These are phyloP conservation scores for Calameuta idolon DNA, from an alignment of 2,888 invertebrate genomes.

Conservation along the genomic window DNA sequence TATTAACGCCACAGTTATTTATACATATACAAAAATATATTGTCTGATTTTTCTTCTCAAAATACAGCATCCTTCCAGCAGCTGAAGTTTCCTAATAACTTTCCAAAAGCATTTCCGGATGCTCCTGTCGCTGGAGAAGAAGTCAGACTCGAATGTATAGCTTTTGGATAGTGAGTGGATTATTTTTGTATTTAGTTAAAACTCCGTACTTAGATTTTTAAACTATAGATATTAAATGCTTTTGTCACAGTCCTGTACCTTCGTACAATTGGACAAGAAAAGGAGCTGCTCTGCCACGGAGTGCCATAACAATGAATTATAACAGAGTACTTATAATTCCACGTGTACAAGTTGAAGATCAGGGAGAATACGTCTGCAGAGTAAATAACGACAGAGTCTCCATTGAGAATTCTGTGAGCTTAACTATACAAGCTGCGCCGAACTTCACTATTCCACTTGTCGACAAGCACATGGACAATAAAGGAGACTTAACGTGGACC, in stretches of 20 bases:
- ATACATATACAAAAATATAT: not conserved
- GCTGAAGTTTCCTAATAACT: constrained; percentile 92
- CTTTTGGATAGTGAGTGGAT: constrained; percentile 87
- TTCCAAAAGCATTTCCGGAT: constrained; percentile 95
- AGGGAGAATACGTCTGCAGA: constrained; percentile 91
- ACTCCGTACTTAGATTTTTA: not conserved
- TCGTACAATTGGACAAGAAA: constrained; percentile 93
- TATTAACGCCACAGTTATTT: constrained; percentile 6
- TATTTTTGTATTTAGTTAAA: constrained; percentile 18
- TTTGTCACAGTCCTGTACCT: constrained; percentile 79
- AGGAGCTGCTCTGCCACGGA: constrained; percentile 79
- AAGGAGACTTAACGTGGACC: constrained; percentile 87
- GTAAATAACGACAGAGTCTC: constrained; percentile 84
- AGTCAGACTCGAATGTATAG: constrained; percentile 93
- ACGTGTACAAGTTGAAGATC: constrained; percentile 90
- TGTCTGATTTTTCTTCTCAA: constrained; percentile 11
- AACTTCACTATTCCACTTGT: constrained; percentile 90
- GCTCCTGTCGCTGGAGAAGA: constrained; percentile 91
- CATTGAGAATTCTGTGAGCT: constrained; percentile 79
- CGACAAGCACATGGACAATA: constrained; percentile 88
- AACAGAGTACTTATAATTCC: constrained; percentile 89
- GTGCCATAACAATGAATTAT: constrained; percentile 79
- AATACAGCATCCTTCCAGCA: constrained; percentile 85
- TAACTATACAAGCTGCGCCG: constrained; percentile 91
- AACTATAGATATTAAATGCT: constrained; percentile 13